Evolutionary conservation across 2,888 invertebrate genomes (phyloP), one percentile per base, ranked within the genome.

Genomic region (Drosophila kuntzei): DNA sequence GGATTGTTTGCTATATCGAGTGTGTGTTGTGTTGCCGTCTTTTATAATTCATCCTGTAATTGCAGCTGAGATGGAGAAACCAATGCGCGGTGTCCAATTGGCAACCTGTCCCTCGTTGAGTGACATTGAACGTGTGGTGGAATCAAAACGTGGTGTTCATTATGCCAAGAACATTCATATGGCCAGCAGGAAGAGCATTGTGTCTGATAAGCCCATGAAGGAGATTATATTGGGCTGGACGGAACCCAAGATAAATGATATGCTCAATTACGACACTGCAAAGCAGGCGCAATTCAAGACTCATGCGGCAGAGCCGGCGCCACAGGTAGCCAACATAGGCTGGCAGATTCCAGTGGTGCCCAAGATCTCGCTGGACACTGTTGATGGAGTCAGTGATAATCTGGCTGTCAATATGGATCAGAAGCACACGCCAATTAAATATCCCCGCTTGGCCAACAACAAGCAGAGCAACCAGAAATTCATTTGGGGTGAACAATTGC

Each of bases 391-490:
- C 6, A 80, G 79, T 41, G 83, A 90, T 46, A 92, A 92, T 73
- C 76, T 92, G 12, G 91, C 89, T 0, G 76, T 77, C n/a, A 91
- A 92, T 50, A 90, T 91, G 64, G 83, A 87, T 18, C 79, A 81
- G 29, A 92, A 92, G 60, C 81, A 89, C 2, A 92, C 92, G 4
- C 92, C 92, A 3, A 83, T 91, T 0, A 92, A 92, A 51, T 77
- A 83, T 41, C 76, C 80, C 0, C 71, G 75, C 4, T 57, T 65
- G 41, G 5, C 57, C 3, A 11, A 36, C 5, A 25, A 20, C 6
- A 69, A 46, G 37, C 68, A 71, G n/a, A 62, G 66, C 16, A 79
- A 77, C 29, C 85, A 88, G 61, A 90, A 87, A 47, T 89, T 89
- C 47, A 71, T 90, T 22, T 87, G 91, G 82, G 69, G 88, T 12